Base-by-base conservation (phyloP, 2,113 vertebrate species). In the Calyptommatus sinebrachiatus region DNA sequence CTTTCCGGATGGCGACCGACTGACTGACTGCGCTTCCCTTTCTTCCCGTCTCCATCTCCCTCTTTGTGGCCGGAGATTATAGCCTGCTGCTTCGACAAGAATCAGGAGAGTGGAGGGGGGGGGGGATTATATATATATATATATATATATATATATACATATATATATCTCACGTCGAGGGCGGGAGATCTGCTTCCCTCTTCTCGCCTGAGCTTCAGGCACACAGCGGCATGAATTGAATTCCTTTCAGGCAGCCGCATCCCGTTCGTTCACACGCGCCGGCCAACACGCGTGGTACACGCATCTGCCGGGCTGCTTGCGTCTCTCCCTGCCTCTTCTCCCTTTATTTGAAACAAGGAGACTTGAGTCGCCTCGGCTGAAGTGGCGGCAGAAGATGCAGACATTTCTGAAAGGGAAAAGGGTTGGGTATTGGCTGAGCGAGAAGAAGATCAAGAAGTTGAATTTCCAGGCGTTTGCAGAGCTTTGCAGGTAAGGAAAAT, bases 371-470 rank as follows among this genome's bases (percentile, higher is more conserved):
- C 74, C 35, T 78, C 76, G 72, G 70, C 21, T 57, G 81, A 77
- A 78, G 82, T 72, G 89, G 50, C 12, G 66, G 76, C 53, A 86
- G 87, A 94, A 94, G 91, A 99, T 99, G 97, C 97, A 99, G 96
- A 99, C 98, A 82, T 99, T 99, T 86, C 92, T 99, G 86, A 96
- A 96, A 90, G 97, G 98, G 88, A 97, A 97, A 88, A 91, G 97
- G 85, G 97, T 99, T 83, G 98, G 97, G 81, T 99, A 98, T 93
- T 99, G 98, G 98, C 96, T 99, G 94, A 99, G 97, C 85, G 98
- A 99, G 90, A 99, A 99, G 95, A 99, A 99, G 90, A 97, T 97
- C 93, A 98, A 97, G 94, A 99, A 99, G 89, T 96, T 99, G 81
- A 98, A 99, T 95, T 99, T 99, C 79, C 96, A 98, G 94, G 97